These are phyloP conservation scores for Fissipunctia ypsillon DNA, from an alignment of 2,888 invertebrate species.

Conservation along the genomic window DNA sequence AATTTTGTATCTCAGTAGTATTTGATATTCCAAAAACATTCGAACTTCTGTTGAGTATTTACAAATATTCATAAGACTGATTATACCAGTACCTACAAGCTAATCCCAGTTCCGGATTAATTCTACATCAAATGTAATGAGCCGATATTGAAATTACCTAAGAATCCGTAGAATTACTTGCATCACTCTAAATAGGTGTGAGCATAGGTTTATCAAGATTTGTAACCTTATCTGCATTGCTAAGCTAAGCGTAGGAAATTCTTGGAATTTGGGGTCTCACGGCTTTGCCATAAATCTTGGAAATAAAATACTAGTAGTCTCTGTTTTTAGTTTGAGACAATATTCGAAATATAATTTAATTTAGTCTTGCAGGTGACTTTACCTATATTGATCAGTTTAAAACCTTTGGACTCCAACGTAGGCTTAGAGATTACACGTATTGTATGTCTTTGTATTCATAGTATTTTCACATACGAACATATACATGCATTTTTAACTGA, in stretches of 20 bases:
- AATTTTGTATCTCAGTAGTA: neutral
- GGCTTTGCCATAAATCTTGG: neutral
- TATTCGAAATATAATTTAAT: neutral
- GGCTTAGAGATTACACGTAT: neutral
- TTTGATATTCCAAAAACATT: neutral
- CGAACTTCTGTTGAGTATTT: neutral
- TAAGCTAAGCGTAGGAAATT: slow-evolving; percentile 25
- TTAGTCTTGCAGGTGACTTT: neutral
- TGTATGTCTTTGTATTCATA: neutral
- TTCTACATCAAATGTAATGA: slow-evolving; percentile 26
- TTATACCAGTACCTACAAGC: slow-evolving; percentile 2
- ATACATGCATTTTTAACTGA: neutral
- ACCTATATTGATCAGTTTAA: neutral
- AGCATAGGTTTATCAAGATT: slow-evolving; percentile 40
- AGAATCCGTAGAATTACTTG: slow-evolving; percentile 39
- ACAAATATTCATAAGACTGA: neutral
- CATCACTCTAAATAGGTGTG: slow-evolving; percentile 57
- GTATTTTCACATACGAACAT: neutral
- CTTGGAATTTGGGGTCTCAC: slow-evolving; percentile 40
- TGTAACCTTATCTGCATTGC: slow-evolving; percentile 32
- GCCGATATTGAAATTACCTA: slow-evolving; percentile 26
- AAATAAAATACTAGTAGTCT: neutral
- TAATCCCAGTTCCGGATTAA: slow-evolving; percentile 12
- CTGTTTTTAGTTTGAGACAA: neutral
- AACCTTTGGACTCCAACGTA: slow-evolving; percentile 30